Evolutionary conservation across 2,797 vertebrate species (phyloP).

Genomic region (Thamnophis elegans): DNA sequence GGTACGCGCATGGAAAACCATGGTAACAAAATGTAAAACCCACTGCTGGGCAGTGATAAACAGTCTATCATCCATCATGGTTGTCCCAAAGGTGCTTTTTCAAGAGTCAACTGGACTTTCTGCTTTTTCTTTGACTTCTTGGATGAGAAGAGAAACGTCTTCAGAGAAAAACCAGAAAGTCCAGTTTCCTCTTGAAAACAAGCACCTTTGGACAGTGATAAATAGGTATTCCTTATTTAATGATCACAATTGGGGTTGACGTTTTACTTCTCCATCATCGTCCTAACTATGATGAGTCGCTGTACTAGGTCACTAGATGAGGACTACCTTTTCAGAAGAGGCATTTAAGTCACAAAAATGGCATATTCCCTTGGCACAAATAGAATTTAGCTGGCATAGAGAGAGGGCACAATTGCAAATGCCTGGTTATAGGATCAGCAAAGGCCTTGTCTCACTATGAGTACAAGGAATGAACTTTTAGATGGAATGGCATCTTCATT

Average conservation of each 20-base stretch:
- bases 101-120: not conserved
- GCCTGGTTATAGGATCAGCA: not conserved
- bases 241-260: not conserved
- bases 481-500: not conserved
- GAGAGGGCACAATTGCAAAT: not conserved
- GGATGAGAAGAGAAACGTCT: not conserved
- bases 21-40: no score
- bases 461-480: not conserved
- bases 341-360: not conserved
- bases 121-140: not conserved
- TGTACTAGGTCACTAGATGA: not conserved
- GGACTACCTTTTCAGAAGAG: not conserved
- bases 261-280: not conserved
- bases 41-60: not conserved
- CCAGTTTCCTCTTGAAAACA: no score
- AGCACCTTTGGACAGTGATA: no score
- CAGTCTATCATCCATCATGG: no score
- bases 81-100: no score
- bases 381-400: not conserved
- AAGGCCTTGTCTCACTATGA: not conserved
- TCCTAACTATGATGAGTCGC: not conserved
- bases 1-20: no score
- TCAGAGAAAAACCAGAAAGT: not conserved
- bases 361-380: not conserved
- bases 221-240: not conserved